Conservation (phyloP, 2,888 invertebrate species). For the Camptogramma bilineatum region DNA sequence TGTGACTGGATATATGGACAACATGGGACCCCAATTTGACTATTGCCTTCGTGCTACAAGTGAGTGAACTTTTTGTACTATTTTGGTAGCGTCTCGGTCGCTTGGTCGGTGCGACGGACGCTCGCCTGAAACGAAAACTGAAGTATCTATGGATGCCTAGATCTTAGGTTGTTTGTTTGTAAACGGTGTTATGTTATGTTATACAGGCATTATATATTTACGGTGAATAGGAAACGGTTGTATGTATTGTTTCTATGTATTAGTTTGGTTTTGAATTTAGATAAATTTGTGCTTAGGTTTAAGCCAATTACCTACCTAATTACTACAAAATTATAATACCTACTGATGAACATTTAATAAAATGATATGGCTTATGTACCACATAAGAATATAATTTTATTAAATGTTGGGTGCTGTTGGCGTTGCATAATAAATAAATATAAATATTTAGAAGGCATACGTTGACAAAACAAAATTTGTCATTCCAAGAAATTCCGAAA, state of each 20-base stretch:
- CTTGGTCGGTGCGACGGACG: not conserved
- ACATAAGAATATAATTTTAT: no score
- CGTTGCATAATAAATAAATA: not conserved
- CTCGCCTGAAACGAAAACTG: conserved; percentile 15
- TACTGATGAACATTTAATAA: not conserved
- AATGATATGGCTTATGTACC: no score
- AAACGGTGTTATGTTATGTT: not conserved
- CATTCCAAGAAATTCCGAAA: conserved; percentile 20
- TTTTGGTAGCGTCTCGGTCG: not conserved
- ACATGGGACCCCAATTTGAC: conserved; percentile 82
- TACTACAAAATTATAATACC: no score
- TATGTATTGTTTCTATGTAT: no score
- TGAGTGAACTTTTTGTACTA: conserved; percentile 56
- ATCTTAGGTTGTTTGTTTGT: conserved; percentile 3
- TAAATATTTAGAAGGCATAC: no score
- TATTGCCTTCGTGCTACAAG: conserved; percentile 80
- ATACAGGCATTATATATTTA: not conserved
- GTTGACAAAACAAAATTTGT: no score
- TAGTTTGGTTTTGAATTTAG: no score
- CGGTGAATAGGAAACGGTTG: no score
- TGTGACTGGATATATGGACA: conserved; percentile 48
- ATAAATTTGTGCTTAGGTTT: no score
- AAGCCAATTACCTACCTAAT: no score
- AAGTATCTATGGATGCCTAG: not conserved
- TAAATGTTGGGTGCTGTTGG: no score